Conservation (phyloP, 2,113 vertebrate genomes). For the Ursus arctos region DNA sequence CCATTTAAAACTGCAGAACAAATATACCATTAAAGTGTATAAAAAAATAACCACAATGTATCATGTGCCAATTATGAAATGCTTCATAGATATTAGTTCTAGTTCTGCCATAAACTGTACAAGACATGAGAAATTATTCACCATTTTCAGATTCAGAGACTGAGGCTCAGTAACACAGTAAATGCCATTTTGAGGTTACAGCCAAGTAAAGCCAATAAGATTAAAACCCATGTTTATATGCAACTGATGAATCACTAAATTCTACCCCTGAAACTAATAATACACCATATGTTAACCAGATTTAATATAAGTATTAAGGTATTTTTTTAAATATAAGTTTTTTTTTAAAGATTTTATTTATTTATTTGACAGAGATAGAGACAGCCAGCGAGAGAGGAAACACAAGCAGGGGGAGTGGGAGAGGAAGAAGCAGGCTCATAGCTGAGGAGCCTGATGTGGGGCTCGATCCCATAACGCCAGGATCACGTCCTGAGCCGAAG, state of each 20-base stretch:
- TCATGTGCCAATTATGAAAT: not conserved
- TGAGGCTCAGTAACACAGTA: not conserved
- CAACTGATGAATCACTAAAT: not conserved
- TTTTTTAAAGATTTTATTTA: not conserved
- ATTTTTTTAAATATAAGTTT: no score
- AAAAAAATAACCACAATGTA: not conserved
- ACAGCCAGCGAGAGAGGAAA: no score
- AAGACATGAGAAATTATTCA: constrained; percentile 18
- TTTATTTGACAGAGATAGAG: no score
- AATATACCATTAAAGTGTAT: not conserved
- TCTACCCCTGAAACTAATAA: not conserved
- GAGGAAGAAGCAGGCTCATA: no score
- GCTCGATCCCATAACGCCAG: no score
- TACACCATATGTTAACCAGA: not conserved
- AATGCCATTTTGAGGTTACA: not conserved
- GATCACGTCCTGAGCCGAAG: no score
- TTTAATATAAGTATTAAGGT: not conserved
- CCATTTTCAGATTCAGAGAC: constrained; percentile 51
- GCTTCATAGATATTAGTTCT: not conserved
- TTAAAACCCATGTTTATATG: not conserved
- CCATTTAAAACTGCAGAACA: not conserved
- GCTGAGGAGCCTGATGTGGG: no score
- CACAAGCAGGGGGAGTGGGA: no score
- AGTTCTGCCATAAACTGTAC: not conserved
- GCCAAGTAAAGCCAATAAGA: not conserved